phyloP scores from a whole-genome alignment of 2,113 vertebrate genomes.

The Bubalus kerabau region DNA sequence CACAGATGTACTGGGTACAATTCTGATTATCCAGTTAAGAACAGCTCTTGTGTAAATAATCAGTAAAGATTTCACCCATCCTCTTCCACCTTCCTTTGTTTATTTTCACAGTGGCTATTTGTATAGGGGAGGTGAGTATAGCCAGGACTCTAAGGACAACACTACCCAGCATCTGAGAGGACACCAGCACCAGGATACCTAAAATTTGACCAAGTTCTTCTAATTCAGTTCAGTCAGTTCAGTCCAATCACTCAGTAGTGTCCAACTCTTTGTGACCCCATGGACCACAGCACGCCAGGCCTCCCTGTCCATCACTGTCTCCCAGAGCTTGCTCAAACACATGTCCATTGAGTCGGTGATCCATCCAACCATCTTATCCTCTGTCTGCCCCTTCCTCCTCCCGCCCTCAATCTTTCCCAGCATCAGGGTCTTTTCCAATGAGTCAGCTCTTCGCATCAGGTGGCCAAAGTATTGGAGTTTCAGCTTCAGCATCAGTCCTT shows the following conservation, averaged over 20 bases:
- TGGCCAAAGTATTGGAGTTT: not conserved
- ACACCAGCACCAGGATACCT: not conserved
- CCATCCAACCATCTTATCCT: not conserved
- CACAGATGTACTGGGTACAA: too few relatives aligned
- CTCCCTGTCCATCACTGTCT: not conserved
- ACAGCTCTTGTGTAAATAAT: not conserved
- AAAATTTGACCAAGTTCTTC: not conserved
- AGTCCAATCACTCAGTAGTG: rapidly evolving
- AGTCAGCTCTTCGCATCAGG: not conserved
- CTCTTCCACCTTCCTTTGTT: rapidly evolving
- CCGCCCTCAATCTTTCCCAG: not conserved
- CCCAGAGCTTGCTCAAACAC: not conserved
- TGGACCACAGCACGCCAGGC: rapidly evolving
- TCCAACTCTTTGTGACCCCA: rapidly evolving
- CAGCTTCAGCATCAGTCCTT: not conserved
- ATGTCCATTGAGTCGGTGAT: not conserved
- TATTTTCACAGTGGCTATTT: not conserved
- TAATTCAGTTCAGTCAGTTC: not conserved
- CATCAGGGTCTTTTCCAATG: not conserved
- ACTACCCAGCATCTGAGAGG: not conserved
- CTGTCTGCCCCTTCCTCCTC: rapidly evolving
- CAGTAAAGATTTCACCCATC: not conserved
- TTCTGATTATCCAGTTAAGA: not conserved
- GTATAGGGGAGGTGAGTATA: not conserved
- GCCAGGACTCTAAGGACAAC: not conserved